These are phyloP conservation scores for Parnassius glacialis DNA, from an alignment of 2,888 invertebrate species.

Conservation along the genomic window DNA sequence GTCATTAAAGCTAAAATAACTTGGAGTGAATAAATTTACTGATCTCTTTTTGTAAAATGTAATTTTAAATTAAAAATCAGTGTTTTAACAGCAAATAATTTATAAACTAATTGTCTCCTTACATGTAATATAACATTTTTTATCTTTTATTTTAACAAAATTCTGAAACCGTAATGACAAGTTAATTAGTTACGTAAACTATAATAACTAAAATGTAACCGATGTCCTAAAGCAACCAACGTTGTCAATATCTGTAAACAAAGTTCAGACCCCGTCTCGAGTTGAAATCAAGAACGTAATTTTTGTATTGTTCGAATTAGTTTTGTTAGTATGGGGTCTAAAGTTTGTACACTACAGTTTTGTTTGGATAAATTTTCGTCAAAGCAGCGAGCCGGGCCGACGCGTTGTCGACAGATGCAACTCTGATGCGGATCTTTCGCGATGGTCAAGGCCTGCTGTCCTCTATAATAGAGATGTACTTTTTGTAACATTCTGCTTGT, in stretches of 20 bases:
- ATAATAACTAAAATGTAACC: background rate
- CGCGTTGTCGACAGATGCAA: background rate
- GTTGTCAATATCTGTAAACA: conserved; percentile 12
- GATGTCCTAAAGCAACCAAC: conserved; percentile 4
- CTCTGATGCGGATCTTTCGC: conserved; percentile 6
- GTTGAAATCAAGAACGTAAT: background rate
- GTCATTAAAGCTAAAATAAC: too few relatives aligned
- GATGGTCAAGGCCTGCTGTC: conserved; percentile 33
- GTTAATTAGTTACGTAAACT: too few relatives aligned
- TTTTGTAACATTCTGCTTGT: conserved; percentile 57
- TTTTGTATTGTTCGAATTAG: background rate
- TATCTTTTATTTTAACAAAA: too few relatives aligned
- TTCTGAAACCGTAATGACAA: too few relatives aligned
- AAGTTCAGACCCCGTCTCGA: conserved; percentile 25
- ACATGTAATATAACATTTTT: too few relatives aligned
- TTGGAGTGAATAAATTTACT: too few relatives aligned
- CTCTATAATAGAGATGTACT: conserved; percentile 66
- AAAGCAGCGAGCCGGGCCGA: conserved; percentile 3
- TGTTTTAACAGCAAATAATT: too few relatives aligned
- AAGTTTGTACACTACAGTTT: conserved; percentile 40
- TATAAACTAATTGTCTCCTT: too few relatives aligned
- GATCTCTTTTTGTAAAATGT: too few relatives aligned
- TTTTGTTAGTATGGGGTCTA: conserved; percentile 36
- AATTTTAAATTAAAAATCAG: too few relatives aligned
- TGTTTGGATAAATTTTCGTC: conserved; percentile 25